These are phyloP conservation scores for Cyanocitta stelleri DNA, from an alignment of 2,113 vertebrate species.

Conservation along the genomic window DNA sequence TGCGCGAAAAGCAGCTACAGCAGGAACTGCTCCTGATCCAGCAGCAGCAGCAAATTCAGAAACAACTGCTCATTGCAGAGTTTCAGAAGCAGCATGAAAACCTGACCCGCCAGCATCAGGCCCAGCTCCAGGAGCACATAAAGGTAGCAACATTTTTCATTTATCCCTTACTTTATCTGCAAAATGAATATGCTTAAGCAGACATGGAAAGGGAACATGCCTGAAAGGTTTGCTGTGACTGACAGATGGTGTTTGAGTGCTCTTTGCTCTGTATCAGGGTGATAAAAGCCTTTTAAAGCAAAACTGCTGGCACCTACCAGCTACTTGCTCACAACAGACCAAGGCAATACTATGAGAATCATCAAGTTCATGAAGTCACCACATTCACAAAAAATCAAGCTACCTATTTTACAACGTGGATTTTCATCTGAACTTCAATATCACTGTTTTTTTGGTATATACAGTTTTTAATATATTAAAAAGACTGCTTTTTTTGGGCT, in stretches of 20 bases:
- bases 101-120: conserved; percentile 94
- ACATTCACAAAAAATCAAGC: background rate
- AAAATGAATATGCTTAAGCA: background rate
- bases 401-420: background rate
- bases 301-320: background rate
- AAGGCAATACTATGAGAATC: background rate
- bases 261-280: background rate
- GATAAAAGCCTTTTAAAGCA: background rate
- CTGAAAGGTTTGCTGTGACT: background rate
- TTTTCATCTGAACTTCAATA: background rate
- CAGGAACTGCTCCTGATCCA: conserved; percentile 95
- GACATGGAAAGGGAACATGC: background rate
- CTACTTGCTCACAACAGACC: background rate
- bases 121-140: conserved; percentile 97
- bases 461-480: background rate
- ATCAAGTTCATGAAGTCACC: background rate
- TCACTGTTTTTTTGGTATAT: background rate
- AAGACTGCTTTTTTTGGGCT: background rate
- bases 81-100: conserved; percentile 99
- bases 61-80: conserved; percentile 94
- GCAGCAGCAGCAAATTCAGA: conserved; percentile 98
- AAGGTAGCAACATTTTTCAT: conserved; percentile 83
- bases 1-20: conserved; percentile 93
- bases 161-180: background rate
- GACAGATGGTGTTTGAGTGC: background rate